Conservation (phyloP, 2,797 vertebrate species). For the Hapalemur alaotrensis region DNA sequence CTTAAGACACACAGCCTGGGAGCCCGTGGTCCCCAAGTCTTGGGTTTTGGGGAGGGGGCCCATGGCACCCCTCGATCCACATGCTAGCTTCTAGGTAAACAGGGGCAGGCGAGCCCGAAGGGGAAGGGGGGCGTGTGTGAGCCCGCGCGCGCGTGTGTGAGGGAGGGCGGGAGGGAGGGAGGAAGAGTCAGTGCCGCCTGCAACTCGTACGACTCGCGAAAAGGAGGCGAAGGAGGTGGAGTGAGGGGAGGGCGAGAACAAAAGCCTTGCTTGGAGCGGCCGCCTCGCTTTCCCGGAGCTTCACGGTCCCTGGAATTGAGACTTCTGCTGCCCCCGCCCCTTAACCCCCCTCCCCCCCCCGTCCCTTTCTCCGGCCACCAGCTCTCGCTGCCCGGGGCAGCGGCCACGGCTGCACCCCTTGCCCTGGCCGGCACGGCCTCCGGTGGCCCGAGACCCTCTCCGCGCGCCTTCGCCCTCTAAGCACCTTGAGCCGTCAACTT, state of each 20-base stretch:
- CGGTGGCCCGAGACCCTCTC: slow-evolving; percentile 18
- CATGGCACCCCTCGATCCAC: not conserved
- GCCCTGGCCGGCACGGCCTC: slow-evolving; percentile 54
- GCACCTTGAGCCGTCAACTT: slow-evolving; percentile 84
- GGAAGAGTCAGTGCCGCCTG: slow-evolving; percentile 76
- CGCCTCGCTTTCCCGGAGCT: slow-evolving; percentile 5
- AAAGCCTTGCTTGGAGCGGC: slow-evolving; percentile 59
- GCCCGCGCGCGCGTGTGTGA: slow-evolving; percentile 49
- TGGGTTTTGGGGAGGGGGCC: slow-evolving; percentile 1
- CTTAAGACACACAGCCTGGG: not conserved
- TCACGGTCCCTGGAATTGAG: not conserved
- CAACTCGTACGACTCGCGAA: slow-evolving; percentile 79
- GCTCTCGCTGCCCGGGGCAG: not conserved
- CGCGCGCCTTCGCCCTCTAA: slow-evolving; percentile 1
- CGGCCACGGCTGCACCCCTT: not conserved
- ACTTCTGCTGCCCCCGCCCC: not conserved
- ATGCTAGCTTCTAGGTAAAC: slow-evolving; percentile 45
- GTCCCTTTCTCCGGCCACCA: not conserved
- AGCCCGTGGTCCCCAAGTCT: not conserved
- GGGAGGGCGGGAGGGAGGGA: not conserved
- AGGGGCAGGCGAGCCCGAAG: slow-evolving; percentile 5
- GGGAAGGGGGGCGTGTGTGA: slow-evolving; percentile 69
- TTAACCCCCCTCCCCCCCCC: not conserved
- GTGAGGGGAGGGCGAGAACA: slow-evolving; percentile 67
- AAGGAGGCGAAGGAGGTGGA: slow-evolving; percentile 69